Evolutionary conservation across 2,888 invertebrate genomes (phyloP).

Genomic region (Xestia sexstrigata): DNA sequence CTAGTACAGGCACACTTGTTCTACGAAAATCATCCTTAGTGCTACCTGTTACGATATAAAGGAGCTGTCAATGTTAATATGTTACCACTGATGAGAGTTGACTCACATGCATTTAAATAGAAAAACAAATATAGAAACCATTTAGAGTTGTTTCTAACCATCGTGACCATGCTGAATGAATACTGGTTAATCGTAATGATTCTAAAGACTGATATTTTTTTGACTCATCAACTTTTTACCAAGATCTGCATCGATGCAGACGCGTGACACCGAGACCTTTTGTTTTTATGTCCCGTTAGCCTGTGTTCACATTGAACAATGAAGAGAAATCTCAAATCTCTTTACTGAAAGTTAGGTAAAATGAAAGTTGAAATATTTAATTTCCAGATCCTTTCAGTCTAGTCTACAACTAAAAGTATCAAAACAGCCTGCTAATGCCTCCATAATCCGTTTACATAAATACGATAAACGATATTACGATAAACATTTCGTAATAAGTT

Average conservation of each 20-base stretch:
- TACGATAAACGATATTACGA: too few relatives aligned
- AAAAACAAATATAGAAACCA: conserved; percentile 13
- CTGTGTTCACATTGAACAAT: conserved; percentile 1
- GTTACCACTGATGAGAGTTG: not conserved
- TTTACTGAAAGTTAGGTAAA: not conserved
- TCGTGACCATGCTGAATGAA: conserved; percentile 2
- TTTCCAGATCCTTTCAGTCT: not conserved
- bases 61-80: not conserved
- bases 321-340: conserved; percentile 11
- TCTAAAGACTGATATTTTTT: not conserved
- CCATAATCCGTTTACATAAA: not conserved
- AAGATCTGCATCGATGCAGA: conserved; percentile 9
- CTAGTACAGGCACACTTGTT: not conserved
- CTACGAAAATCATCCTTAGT: not conserved
- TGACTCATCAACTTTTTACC: not conserved
- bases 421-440: not conserved
- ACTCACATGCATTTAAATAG: conserved; percentile 8
- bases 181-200: not conserved
- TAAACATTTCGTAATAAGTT: not conserved
- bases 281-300: conserved; percentile 12
- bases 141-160: conserved; percentile 9
- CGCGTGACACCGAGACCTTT: not conserved
- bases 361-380: not conserved
- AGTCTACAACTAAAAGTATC: not conserved
- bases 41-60: too few relatives aligned